phyloP scores from a whole-genome alignment of 2,113 vertebrate genomes.

The Callipepla squamata region DNA sequence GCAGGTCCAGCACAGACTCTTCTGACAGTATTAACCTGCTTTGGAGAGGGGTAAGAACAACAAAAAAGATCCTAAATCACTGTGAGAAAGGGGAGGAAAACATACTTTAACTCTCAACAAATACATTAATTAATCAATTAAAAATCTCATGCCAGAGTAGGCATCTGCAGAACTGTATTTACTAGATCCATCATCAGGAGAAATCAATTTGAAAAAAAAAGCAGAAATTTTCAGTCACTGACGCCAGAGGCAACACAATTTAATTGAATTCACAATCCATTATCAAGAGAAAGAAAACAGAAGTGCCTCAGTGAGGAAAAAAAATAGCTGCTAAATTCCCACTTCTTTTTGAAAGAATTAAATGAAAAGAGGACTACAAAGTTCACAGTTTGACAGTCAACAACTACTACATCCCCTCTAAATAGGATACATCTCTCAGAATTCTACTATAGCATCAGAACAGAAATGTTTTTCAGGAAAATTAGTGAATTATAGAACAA shows the following conservation, averaged over 20 bases:
- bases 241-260: background rate
- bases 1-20: background rate
- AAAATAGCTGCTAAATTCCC: background rate
- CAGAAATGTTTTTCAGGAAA: background rate
- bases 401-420: background rate
- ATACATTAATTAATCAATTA: background rate
- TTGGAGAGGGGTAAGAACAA: fast-evolving
- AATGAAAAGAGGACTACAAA: background rate
- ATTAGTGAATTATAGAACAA: background rate
- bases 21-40: background rate
- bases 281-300: background rate
- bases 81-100: background rate
- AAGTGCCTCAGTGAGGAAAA: background rate
- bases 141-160: background rate
- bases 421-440: background rate
- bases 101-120: background rate
- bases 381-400: background rate
- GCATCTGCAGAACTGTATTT: background rate
- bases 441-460: background rate
- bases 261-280: background rate
- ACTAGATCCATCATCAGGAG: background rate
- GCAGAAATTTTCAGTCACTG: background rate
- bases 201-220: background rate
- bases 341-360: background rate
- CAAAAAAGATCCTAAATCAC: background rate